A percentile compares a stretch with the other conserved stretches of the same genome.
Conservation (phyloP, 2,888 invertebrate genomes). For the Limenitis arthemis region DNA sequence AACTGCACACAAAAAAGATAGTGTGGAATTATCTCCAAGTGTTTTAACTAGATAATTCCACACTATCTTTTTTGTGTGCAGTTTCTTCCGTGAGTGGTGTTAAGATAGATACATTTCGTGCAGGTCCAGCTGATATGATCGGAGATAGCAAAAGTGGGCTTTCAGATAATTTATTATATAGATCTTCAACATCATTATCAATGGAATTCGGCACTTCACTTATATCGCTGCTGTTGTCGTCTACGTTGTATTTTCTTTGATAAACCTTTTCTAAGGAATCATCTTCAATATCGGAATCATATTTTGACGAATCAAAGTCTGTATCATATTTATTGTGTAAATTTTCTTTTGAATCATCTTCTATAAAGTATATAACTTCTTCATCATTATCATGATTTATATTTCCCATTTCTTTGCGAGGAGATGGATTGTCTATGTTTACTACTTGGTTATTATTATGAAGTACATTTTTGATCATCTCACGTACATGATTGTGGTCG, state of each 20-base stretch:
- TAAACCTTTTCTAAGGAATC: constrained; percentile 44
- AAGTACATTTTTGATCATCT: background rate
- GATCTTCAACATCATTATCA: constrained; percentile 47
- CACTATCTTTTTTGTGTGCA: constrained; percentile 37
- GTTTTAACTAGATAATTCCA: constrained; percentile 42
- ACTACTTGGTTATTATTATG: background rate
- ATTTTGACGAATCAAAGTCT: constrained; percentile 32
- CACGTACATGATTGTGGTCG: background rate
- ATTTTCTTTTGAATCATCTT: constrained; percentile 35
- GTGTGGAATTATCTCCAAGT: too few relatives aligned
- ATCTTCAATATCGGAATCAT: constrained; percentile 45
- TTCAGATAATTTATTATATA: constrained; percentile 42
- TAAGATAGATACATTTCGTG: constrained; percentile 35
- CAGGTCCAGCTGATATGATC: constrained; percentile 23
- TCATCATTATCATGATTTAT: constrained; percentile 9
- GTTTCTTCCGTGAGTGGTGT: constrained; percentile 61
- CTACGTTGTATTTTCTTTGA: constrained; percentile 13
- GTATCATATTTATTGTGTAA: constrained; percentile 30
- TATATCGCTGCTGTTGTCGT: constrained; percentile 32
- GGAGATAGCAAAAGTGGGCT: constrained; percentile 8
- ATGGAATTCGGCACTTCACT: constrained; percentile 41
- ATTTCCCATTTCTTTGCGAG: background rate
- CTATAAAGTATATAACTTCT: constrained; percentile 23
- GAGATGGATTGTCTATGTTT: background rate
- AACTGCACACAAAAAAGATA: too few relatives aligned